Evolutionary conservation across 2,888 invertebrate species (phyloP).

Genomic region (Augochlorella aurata): DNA sequence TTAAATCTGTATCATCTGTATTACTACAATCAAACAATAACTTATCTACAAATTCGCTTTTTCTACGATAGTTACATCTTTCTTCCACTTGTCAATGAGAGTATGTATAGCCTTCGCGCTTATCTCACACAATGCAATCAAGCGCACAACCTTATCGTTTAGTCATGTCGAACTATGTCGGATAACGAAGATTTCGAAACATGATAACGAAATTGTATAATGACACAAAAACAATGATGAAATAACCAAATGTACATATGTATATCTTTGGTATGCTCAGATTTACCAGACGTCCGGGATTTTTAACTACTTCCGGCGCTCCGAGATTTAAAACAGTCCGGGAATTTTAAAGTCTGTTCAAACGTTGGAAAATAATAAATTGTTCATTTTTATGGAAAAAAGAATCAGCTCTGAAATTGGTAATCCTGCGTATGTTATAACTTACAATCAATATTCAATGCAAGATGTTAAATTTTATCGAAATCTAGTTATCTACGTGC

Average conservation of each 20-base stretch:
- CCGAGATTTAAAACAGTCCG: not conserved
- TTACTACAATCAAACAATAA: not conserved
- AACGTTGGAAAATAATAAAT: not conserved
- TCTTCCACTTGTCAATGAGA: not conserved
- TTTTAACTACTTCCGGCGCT: not conserved
- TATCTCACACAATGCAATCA: constrained; percentile 19
- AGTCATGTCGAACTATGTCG: constrained; percentile 22
- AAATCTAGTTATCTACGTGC: not conserved
- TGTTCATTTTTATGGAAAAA: not conserved
- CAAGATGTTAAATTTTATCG: not conserved
- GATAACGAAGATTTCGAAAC: constrained; percentile 13
- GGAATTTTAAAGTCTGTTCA: not conserved
- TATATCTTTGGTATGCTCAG: not conserved
- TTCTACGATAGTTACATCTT: not conserved
- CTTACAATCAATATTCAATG: not conserved
- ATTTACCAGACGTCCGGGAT: not conserved
- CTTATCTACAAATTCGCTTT: not conserved
- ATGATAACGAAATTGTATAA: constrained; percentile 23
- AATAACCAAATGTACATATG: constrained; percentile 2
- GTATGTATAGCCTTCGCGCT: not conserved
- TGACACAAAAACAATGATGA: constrained; percentile 10
- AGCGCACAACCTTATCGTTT: constrained; percentile 12
- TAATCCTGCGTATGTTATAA: not conserved
- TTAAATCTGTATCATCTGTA: not conserved
- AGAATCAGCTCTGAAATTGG: not conserved